Conservation (phyloP, 2,113 vertebrate species). For the Protobothrops mucrosquamatus region DNA sequence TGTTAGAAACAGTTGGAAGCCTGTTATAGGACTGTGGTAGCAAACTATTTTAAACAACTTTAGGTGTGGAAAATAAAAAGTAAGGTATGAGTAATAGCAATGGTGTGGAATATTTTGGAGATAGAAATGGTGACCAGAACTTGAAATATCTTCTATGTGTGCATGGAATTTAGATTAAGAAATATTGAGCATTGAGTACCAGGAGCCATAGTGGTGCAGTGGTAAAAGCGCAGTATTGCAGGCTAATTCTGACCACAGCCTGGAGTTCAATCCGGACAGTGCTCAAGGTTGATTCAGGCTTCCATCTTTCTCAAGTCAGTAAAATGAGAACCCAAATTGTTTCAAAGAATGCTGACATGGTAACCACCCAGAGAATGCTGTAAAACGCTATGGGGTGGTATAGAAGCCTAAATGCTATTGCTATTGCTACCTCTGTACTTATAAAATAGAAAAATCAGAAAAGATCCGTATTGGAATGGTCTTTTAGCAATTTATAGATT, state of each 20-base stretch:
- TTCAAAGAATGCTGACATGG: neutral
- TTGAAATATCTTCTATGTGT: neutral
- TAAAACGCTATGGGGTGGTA: neutral
- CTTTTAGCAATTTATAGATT: conserved; percentile 64
- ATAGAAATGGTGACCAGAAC: neutral
- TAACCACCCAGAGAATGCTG: neutral
- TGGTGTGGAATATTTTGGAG: neutral
- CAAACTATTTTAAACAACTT: neutral
- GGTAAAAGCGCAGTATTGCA: neutral
- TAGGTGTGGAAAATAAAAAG: neutral
- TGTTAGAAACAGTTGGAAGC: neutral
- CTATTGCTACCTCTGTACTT: conserved; percentile 6
- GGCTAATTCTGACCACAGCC: neutral
- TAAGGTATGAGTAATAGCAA: neutral
- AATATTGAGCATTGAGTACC: neutral
- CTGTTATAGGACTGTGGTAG: neutral
- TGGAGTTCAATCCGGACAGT: neutral
- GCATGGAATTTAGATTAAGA: conserved; percentile 5
- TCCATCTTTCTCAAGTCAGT: neutral
- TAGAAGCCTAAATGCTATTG: neutral
- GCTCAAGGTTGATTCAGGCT: neutral
- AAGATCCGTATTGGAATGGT: conserved; percentile 50
- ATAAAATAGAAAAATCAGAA: conserved; percentile 38
- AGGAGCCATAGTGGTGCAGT: neutral
- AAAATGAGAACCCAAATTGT: neutral